Base-by-base conservation (phyloP, 1,140 invertebrate species). In the Drosophila biarmipes region DNA sequence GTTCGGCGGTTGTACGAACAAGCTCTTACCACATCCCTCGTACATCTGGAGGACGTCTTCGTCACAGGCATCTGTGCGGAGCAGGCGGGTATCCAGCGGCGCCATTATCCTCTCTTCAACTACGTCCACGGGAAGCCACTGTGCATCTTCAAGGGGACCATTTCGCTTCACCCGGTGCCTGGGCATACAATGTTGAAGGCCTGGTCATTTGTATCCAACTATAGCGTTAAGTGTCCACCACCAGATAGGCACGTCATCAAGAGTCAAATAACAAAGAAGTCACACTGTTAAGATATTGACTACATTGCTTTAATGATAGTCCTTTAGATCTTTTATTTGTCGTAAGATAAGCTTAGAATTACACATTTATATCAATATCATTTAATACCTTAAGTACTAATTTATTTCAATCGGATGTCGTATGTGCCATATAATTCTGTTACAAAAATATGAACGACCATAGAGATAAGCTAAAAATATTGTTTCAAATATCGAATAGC, bases 31-130 rank as follows among this genome's bases (percentile, higher is more conserved):
- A 96, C 95, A 12, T 94, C 94, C 4, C 92, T 96, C 35, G 94
- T 97, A 66, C 95, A 97, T 86, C 91, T 97, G n/a, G 97, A 98
- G 89, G 97, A 98, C 89, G 95, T 98, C 52, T 98, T 95, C 90
- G 94, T 98, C 11, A 98, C 97, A 8, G 97, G 97, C n/a, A 68
- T 91, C 2, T 90, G 89, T 59, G 90, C 89, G 0, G 73, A 81
- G 38, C 69, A 53, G 6, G 71, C 81, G 1, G 63, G 78, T 10
- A 54, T 92, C 6, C 73, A 63, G 21, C 71, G 82, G 0, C 51
- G 59, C 8, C 80, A 90, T 71, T 57, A 85, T 48, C 55, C 82
- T 7, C 73, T 92, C 6, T 91, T 91, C 15, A 85, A 69, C 29
- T 91, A 80, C 46, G 49, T 51, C 3, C 69, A 63, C 48, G 73